Evolutionary conservation across 30 jellyfish, hydroid and myxozoan species (phyloP).

Genomic region (Chironex yamaguchii): DNA sequence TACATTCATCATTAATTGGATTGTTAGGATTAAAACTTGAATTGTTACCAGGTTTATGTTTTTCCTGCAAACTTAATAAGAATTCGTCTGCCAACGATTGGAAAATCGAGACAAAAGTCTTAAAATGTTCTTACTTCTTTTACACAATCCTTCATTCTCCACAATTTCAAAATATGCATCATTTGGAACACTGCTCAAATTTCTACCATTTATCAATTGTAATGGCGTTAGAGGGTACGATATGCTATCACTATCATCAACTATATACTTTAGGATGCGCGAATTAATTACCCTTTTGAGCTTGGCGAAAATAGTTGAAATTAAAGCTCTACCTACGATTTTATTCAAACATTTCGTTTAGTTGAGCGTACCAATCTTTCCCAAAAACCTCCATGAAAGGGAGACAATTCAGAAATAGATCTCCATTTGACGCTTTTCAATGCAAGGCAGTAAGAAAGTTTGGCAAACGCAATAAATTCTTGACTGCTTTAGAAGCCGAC

Average conservation of each 20-base stretch:
- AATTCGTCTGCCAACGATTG: slow-evolving; percentile 52
- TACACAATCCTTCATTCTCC: slow-evolving; percentile 3
- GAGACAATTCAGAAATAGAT: too few relatives aligned
- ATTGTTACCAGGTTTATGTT: neutral
- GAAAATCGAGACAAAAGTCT: slow-evolving; percentile 22
- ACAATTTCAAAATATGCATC: slow-evolving; percentile 32
- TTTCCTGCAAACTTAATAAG: neutral
- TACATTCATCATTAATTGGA: slow-evolving; percentile 3
- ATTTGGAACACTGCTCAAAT: neutral
- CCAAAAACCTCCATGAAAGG: too few relatives aligned
- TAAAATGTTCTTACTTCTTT: neutral
- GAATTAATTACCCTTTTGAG: too few relatives aligned
- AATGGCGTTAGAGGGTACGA: slow-evolving; percentile 26
- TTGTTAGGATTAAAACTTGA: slow-evolving; percentile 7
- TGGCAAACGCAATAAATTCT: too few relatives aligned
- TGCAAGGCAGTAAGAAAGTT: too few relatives aligned
- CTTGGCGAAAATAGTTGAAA: too few relatives aligned
- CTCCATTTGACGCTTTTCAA: too few relatives aligned
- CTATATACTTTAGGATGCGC: neutral
- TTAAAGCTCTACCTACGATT: too few relatives aligned
- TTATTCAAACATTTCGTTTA: too few relatives aligned
- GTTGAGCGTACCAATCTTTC: too few relatives aligned
- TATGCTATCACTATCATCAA: slow-evolving; percentile 1
- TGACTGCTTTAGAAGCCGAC: too few relatives aligned
- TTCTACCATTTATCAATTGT: slow-evolving; percentile 24